A percentile compares a stretch with the other conserved stretches of the same genome.
These are phyloP conservation scores for Zygogramma bicolorata DNA, from an alignment of 2,888 invertebrate species.

Conservation along the genomic window DNA sequence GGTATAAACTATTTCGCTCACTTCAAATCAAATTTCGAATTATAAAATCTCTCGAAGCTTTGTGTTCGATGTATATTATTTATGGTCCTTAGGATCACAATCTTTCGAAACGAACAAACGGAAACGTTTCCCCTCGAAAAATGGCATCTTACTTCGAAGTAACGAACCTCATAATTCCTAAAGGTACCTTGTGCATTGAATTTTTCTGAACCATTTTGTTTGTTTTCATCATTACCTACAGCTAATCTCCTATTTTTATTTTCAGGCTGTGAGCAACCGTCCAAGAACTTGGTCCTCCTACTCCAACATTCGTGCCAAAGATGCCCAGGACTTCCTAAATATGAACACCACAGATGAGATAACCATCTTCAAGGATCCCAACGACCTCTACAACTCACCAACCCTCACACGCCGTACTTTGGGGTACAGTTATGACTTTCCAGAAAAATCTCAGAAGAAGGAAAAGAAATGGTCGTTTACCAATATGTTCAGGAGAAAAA, in stretches of 20 bases:
- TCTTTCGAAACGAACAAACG: no score
- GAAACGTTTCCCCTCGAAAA: no score
- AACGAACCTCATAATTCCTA: neutral
- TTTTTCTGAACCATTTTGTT: neutral
- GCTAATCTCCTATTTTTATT: no score
- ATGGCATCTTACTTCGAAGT: neutral
- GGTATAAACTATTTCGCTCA: no score
- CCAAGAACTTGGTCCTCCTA: slow-evolving; percentile 65
- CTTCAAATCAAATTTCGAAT: no score
- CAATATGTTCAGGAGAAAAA: slow-evolving; percentile 81
- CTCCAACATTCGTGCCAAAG: slow-evolving; percentile 60
- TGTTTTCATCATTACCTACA: neutral
- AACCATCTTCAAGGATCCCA: slow-evolving; percentile 50
- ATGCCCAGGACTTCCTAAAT: slow-evolving; percentile 52
- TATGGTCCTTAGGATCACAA: no score
- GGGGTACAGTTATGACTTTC: slow-evolving; percentile 69
- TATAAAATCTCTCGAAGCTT: no score
- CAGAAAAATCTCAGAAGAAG: slow-evolving; percentile 70
- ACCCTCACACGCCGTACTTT: slow-evolving; percentile 61
- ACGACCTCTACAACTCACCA: slow-evolving; percentile 56
- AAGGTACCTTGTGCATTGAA: neutral
- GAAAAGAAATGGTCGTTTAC: slow-evolving; percentile 85
- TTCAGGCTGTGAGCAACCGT: slow-evolving; percentile 67
- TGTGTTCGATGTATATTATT: no score
- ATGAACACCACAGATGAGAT: slow-evolving; percentile 64